A percentile compares a stretch with the other conserved stretches of the same genome.
phyloP scores from a whole-genome alignment of 2,888 invertebrate species.

The Auanema sp. region DNA sequence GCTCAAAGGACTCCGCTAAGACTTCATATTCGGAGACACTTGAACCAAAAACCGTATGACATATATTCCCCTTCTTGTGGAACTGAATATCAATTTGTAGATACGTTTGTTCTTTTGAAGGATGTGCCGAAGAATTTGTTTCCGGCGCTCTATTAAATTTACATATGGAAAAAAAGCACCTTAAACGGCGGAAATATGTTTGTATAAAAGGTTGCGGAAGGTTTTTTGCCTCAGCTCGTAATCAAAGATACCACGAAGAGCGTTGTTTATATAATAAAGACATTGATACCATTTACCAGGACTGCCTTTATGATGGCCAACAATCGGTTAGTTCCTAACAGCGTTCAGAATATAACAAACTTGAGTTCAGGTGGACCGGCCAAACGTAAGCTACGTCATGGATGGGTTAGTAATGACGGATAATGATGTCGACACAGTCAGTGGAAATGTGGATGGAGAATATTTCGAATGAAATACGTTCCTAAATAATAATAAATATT shows the following conservation, averaged over 20 bases:
- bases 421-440: too few species aligned
- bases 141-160: slow-evolving; percentile 46
- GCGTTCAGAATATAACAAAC: too few species aligned
- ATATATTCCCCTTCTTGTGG: too few species aligned
- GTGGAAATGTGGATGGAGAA: too few species aligned
- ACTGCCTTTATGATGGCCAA: too few species aligned
- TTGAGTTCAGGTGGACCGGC: too few species aligned
- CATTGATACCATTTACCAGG: neutral
- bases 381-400: too few species aligned
- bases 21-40: slow-evolving; percentile 51
- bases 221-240: slow-evolving; percentile 33
- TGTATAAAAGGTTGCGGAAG: slow-evolving; percentile 56
- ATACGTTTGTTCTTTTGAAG: slow-evolving; percentile 30
- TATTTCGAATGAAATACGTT: too few species aligned
- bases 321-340: too few species aligned
- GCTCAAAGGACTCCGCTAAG: slow-evolving; percentile 53
- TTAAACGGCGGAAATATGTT: slow-evolving; percentile 36
- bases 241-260: slow-evolving; percentile 38
- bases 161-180: slow-evolving; percentile 45
- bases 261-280: slow-evolving; percentile 28
- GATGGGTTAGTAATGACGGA: too few species aligned
- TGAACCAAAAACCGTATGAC: slow-evolving; percentile 41
- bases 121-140: slow-evolving; percentile 37
- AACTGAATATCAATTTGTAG: slow-evolving; percentile 15
- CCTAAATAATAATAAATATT: too few species aligned